Evolutionary conservation across 2,113 vertebrate species (phyloP).

Genomic region (Gasterosteus nipponicus): DNA sequence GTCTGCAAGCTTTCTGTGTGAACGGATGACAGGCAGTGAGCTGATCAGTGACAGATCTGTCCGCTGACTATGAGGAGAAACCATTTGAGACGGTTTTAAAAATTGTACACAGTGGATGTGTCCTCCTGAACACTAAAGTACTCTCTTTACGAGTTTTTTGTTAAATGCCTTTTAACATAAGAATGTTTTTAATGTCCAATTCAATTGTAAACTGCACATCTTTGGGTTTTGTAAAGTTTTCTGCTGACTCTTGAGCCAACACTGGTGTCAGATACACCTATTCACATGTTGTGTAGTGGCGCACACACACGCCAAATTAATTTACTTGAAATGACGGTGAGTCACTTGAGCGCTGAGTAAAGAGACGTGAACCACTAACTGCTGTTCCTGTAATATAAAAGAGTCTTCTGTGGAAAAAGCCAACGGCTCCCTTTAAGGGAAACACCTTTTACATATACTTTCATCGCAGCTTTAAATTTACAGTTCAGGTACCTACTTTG

Average conservation of each 20-base stretch:
- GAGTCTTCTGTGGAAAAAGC: not conserved
- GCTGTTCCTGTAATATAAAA: not conserved
- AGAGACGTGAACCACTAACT: not conserved
- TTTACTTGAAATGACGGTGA: slow-evolving; percentile 3
- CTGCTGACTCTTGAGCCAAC: slow-evolving; percentile 17
- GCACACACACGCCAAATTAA: slow-evolving; percentile 21
- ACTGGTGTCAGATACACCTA: slow-evolving; percentile 25
- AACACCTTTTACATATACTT: not conserved
- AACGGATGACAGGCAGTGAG: slow-evolving; percentile 1
- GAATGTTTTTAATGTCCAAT: not conserved
- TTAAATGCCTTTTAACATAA: not conserved
- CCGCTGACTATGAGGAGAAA: not conserved
- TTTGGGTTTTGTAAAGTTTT: not conserved
- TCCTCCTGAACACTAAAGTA: not conserved
- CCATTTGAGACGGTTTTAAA: not conserved
- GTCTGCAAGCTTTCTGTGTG: slow-evolving; percentile 73
- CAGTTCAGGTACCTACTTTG: not conserved
- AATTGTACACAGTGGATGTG: not conserved
- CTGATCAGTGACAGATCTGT: not conserved
- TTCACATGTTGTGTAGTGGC: not conserved
- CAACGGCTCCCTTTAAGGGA: not conserved
- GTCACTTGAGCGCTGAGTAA: slow-evolving; percentile 1
- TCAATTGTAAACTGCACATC: not conserved
- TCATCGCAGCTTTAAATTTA: not conserved
- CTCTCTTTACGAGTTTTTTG: not conserved